These are phyloP conservation scores for Melanotaenia duboulayi DNA, from an alignment of 2,113 vertebrate species.

Conservation along the genomic window DNA sequence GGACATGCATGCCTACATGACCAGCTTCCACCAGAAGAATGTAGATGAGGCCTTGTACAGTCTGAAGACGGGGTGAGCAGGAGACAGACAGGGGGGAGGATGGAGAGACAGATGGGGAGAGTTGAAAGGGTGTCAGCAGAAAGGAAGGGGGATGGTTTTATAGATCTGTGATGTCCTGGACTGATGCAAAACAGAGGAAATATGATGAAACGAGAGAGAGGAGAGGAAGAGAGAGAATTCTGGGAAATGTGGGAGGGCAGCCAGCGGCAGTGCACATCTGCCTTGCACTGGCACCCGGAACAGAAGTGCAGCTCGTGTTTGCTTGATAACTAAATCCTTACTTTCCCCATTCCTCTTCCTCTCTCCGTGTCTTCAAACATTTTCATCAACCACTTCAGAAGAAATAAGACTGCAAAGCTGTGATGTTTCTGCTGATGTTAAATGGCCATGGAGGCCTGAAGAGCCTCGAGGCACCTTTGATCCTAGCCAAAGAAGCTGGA, in stretches of 20 bases:
- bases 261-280: conserved; percentile 41
- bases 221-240: conserved; percentile 45
- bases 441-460: conserved; percentile 29
- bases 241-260: conserved; percentile 65
- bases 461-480: conserved; percentile 38
- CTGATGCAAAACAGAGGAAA: conserved; percentile 70
- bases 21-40: conserved; percentile 98
- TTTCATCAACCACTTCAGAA: conserved; percentile 27
- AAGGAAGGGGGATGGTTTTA: conserved; percentile 40
- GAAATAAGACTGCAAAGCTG: conserved; percentile 35
- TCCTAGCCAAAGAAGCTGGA: conserved; percentile 37
- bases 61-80: conserved; percentile 92
- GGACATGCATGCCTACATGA: conserved; percentile 99
- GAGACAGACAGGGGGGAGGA: conserved; percentile 10
- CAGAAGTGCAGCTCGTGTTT: conserved; percentile 55
- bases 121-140: conserved; percentile 55
- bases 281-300: conserved; percentile 57
- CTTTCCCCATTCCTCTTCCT: conserved; percentile 24
- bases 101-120: conserved; percentile 32
- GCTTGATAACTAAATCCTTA: conserved; percentile 46
- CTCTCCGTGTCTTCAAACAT: conserved; percentile 27
- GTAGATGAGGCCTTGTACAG: conserved; percentile 96
- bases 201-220: conserved; percentile 56
- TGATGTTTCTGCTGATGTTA: conserved; percentile 9
- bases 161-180: conserved; percentile 55